These are phyloP conservation scores for Uropetala carovei DNA, from an alignment of 2,888 invertebrate species.

Conservation along the genomic window DNA sequence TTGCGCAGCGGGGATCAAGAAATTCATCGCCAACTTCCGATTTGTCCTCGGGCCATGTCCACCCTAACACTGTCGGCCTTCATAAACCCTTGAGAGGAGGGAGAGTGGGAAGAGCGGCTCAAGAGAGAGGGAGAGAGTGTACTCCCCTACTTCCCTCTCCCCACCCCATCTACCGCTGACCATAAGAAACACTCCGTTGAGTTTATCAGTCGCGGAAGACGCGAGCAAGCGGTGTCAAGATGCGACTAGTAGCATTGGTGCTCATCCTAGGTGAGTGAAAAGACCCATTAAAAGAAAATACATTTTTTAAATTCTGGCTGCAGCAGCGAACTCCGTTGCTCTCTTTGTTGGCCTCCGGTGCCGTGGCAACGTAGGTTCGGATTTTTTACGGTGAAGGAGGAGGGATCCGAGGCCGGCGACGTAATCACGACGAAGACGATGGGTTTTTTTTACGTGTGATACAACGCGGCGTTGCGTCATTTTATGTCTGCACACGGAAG, in stretches of 20 bases:
- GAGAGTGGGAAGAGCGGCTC: neutral
- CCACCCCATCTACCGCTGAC: neutral
- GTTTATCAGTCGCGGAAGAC: neutral
- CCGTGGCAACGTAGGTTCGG: too few relatives aligned
- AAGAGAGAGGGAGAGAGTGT: neutral
- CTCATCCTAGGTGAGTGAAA: neutral
- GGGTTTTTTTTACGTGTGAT: too few relatives aligned
- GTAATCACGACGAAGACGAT: too few relatives aligned
- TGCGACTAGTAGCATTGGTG: neutral
- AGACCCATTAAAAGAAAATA: too few relatives aligned
- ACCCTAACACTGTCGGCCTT: neutral
- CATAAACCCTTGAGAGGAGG: neutral
- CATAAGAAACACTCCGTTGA: neutral
- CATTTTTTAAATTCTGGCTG: too few relatives aligned
- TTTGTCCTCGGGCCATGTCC: neutral
- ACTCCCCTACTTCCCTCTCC: neutral
- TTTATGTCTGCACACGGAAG: too few relatives aligned
- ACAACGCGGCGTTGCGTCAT: too few relatives aligned
- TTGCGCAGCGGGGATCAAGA: neutral
- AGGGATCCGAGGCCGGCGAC: too few relatives aligned
- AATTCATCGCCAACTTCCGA: neutral
- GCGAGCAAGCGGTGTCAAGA: neutral
- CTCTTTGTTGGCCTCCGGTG: too few relatives aligned
- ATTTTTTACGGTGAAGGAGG: too few relatives aligned
- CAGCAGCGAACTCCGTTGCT: too few relatives aligned